Percentiles rank a stretch among this genome's conserved stretches.
Evolutionary conservation across 2,888 invertebrate genomes (phyloP).

Genomic region (Hypsopygia costalis): DNA sequence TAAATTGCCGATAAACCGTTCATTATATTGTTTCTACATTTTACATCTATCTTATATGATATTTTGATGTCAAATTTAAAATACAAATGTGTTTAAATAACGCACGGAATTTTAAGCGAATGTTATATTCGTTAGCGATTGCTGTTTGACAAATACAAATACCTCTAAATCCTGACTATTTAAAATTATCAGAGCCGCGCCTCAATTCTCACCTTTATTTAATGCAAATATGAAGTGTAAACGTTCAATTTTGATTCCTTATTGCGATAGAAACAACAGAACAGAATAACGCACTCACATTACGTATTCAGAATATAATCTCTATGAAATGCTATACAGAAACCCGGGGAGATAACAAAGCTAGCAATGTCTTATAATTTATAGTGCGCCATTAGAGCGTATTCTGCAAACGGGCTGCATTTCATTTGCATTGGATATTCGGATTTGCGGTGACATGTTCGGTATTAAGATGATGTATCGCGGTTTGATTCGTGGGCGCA

Average conservation of each 20-base stretch:
- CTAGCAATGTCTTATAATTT: constrained; percentile 66
- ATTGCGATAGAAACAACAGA: constrained; percentile 13
- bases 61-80: no score
- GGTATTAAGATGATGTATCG: constrained; percentile 77
- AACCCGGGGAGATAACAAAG: constrained; percentile 65
- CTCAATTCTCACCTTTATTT: not conserved
- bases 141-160: no score
- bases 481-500: constrained; percentile 50
- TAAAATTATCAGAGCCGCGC: no score
- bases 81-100: no score
- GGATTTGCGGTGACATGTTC: constrained; percentile 72
- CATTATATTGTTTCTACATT: no score
- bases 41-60: no score
- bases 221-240: not conserved
- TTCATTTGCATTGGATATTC: constrained; percentile 76
- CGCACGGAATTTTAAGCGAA: no score
- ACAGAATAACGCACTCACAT: constrained; percentile 56
- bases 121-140: no score
- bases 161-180: no score
- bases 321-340: constrained; percentile 69
- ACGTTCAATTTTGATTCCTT: not conserved
- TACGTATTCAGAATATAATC: constrained; percentile 68
- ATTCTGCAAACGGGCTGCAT: constrained; percentile 54
- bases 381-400: constrained; percentile 62
- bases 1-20: no score